A percentile compares a stretch with the other conserved stretches of the same genome.
Evolutionary conservation across 2,888 invertebrate species (phyloP).

Genomic region (Hypsopygia costalis): DNA sequence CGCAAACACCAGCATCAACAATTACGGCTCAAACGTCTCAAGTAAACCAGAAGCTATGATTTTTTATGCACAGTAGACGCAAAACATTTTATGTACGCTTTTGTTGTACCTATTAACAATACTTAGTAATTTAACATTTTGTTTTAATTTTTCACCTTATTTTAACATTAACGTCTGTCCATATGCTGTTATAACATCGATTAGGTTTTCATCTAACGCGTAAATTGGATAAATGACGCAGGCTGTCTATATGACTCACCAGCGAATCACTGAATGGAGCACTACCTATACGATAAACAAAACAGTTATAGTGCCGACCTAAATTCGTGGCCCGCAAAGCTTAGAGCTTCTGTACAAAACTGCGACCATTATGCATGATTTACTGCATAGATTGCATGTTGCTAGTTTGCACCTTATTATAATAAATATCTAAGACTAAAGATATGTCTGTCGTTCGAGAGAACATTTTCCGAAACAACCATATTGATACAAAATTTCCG

Average conservation of each 20-base stretch:
- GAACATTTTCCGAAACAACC: too few relatives aligned
- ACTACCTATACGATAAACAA: conserved; percentile 43
- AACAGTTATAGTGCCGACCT: conserved; percentile 28
- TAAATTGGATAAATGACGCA: conserved; percentile 48
- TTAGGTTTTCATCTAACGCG: conserved; percentile 33
- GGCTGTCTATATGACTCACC: conserved; percentile 48
- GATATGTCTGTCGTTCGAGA: too few relatives aligned
- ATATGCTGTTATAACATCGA: conserved; percentile 32
- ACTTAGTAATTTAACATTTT: conserved; percentile 67
- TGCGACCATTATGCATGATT: conserved; percentile 2
- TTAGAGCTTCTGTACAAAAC: conserved; percentile 7
- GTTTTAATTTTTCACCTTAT: conserved; percentile 61
- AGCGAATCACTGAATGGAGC: conserved; percentile 23
- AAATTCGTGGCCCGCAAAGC: conserved; percentile 24
- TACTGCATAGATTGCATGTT: conserved; percentile 7
- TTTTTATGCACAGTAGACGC: conserved; percentile 72
- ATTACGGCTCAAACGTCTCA: conserved; percentile 82
- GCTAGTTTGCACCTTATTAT: conserved; percentile 3
- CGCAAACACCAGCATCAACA: conserved; percentile 76
- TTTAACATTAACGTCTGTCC: conserved; percentile 31
- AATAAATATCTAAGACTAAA: neutral
- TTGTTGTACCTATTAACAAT: conserved; percentile 69
- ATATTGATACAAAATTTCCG: too few relatives aligned
- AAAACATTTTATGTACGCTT: conserved; percentile 60
- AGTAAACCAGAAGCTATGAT: conserved; percentile 77